Percentiles rank a stretch among this genome's conserved stretches.
phyloP scores from a whole-genome alignment of 2,888 invertebrate genomes.

The Dasypogon diadema region DNA sequence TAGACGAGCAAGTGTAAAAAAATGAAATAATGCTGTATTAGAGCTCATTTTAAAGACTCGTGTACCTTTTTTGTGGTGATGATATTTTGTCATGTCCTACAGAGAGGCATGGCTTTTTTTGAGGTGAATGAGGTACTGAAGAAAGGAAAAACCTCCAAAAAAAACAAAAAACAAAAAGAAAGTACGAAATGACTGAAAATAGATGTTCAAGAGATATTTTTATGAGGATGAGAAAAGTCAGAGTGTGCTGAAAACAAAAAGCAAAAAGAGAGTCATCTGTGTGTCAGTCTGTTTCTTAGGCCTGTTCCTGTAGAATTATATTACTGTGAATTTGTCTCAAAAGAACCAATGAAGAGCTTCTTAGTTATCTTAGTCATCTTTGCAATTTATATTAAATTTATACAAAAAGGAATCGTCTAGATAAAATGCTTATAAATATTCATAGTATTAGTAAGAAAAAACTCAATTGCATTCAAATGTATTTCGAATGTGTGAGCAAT shows the following conservation, averaged over 20 bases:
- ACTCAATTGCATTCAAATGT: conserved; percentile 38
- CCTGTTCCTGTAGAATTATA: conserved; percentile 5
- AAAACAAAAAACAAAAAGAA: conserved; percentile 9
- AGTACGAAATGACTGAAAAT: conserved; percentile 32
- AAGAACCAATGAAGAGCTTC: conserved; percentile 42
- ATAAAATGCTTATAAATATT: conserved; percentile 31
- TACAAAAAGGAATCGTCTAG: neutral
- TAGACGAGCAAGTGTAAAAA: neutral
- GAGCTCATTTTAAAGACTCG: conserved; percentile 20
- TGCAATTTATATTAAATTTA: conserved; percentile 23
- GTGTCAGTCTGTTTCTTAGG: conserved; percentile 44
- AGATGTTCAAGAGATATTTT: neutral
- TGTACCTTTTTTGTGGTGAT: conserved; percentile 28
- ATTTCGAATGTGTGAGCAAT: conserved; percentile 26
- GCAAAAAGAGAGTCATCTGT: neutral
- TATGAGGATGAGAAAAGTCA: neutral
- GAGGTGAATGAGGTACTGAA: too few species aligned
- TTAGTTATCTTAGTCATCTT: neutral
- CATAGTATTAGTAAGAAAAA: conserved; percentile 14
- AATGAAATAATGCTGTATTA: neutral
- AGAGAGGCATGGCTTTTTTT: neutral
- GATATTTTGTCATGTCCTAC: conserved; percentile 26
- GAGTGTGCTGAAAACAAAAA: conserved; percentile 25
- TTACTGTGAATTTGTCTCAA: conserved; percentile 9
- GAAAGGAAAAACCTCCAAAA: too few species aligned